phyloP scores from a whole-genome alignment of 2,888 invertebrate genomes.

The Diadegma fenestrale region DNA sequence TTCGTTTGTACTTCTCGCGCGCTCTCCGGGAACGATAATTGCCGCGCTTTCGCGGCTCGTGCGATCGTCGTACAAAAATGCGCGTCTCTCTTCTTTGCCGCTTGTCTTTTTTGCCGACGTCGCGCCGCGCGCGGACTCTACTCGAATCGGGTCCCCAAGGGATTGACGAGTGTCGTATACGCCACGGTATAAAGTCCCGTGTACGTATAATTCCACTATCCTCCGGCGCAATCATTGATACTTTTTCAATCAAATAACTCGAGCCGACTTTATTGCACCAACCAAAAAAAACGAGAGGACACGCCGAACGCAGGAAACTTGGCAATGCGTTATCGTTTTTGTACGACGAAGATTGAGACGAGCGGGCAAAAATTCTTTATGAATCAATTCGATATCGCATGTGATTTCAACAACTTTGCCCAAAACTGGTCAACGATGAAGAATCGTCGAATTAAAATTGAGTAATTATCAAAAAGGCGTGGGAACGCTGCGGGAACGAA shows the following conservation, averaged over 20 bases:
- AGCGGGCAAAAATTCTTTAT: background rate
- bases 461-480: background rate
- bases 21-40: constrained; percentile 78
- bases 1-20: constrained; percentile 77
- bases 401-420: background rate
- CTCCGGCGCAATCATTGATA: constrained; percentile 44
- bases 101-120: constrained; percentile 45
- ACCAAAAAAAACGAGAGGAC: background rate
- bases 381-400: background rate
- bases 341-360: background rate
- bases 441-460: background rate
- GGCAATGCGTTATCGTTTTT: constrained; percentile 16
- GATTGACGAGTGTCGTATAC: constrained; percentile 37
- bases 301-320: constrained; percentile 16
- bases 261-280: constrained; percentile 4
- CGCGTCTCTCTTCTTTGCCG: constrained; percentile 47
- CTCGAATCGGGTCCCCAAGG: constrained; percentile 52
- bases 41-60: constrained; percentile 65
- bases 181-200: constrained; percentile 18
- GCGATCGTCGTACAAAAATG: constrained; percentile 57
- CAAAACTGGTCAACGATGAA: too few species aligned
- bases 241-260: constrained; percentile 48
- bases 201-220: constrained; percentile 20
- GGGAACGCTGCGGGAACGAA: background rate
- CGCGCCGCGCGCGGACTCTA: constrained; percentile 24